Conservation (phyloP, 2,797 vertebrate genomes). For the Rhinoraja longicauda region DNA sequence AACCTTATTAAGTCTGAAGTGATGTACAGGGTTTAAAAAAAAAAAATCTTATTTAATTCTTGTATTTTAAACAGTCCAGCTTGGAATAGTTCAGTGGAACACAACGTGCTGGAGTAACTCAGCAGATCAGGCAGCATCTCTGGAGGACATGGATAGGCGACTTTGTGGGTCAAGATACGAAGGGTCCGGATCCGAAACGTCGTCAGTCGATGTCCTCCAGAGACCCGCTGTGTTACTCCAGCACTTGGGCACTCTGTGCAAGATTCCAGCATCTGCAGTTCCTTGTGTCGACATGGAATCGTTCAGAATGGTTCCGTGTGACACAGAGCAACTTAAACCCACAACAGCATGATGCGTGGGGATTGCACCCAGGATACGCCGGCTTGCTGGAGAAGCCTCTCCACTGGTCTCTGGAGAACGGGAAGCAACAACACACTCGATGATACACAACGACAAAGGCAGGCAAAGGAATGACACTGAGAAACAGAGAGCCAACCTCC, state of each 20-base stretch:
- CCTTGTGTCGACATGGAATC: neutral
- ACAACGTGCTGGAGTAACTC: too few relatives aligned
- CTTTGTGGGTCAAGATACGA: too few relatives aligned
- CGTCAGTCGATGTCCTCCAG: too few relatives aligned
- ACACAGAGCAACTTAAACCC: neutral
- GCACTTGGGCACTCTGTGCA: too few relatives aligned
- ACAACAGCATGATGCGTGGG: neutral
- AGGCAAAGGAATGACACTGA: neutral
- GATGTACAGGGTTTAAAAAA: neutral
- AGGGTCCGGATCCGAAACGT: too few relatives aligned
- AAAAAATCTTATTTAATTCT: neutral
- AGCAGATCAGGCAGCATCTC: too few relatives aligned
- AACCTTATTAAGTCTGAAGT: neutral
- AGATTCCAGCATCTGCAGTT: too few relatives aligned
- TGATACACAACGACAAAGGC: neutral
- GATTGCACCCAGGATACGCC: neutral
- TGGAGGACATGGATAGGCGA: too few relatives aligned
- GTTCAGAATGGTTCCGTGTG: neutral
- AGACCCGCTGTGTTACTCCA: too few relatives aligned
- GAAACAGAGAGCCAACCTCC: neutral
- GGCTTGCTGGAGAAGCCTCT: neutral
- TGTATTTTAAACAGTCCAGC: constrained; percentile 6
- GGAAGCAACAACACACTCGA: neutral
- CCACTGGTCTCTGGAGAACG: neutral
- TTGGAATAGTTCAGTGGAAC: too few relatives aligned